A percentile compares a stretch with the other conserved stretches of the same genome.
phyloP scores from a whole-genome alignment of 2,888 invertebrate genomes.

The Poecilus cupreus region DNA sequence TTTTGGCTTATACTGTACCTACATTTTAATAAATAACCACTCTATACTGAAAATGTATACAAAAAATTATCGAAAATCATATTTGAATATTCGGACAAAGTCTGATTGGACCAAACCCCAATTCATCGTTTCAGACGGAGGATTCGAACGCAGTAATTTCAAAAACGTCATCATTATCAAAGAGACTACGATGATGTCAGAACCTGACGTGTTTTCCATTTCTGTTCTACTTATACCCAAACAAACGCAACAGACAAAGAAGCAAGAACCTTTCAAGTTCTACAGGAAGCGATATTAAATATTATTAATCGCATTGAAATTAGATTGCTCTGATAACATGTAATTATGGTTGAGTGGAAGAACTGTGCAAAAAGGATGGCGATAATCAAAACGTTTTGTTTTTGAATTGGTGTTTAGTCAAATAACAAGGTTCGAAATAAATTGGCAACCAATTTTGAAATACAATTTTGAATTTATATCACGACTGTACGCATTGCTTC shows the following conservation, averaged over 20 bases:
- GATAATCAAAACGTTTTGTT: not conserved
- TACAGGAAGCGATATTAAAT: constrained; percentile 30
- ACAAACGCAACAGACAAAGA: not conserved
- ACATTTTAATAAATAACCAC: not conserved
- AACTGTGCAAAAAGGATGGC: not conserved
- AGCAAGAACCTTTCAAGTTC: not conserved
- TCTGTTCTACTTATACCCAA: not conserved
- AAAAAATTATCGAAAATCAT: not conserved
- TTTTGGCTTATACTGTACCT: too few relatives aligned
- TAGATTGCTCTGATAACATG: constrained; percentile 28
- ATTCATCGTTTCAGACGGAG: not conserved
- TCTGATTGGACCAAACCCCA: not conserved
- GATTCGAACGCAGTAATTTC: not conserved
- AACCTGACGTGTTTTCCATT: constrained; percentile 1
- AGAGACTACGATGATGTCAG: not conserved
- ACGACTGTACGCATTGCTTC: not conserved
- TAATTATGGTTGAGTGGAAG: constrained; percentile 3
- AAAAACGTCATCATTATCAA: constrained; percentile 12
- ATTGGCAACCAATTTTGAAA: not conserved
- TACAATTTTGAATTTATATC: not conserved
- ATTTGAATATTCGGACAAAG: not conserved
- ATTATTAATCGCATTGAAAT: constrained; percentile 31
- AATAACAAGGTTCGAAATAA: not conserved
- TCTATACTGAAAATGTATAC: too few relatives aligned
- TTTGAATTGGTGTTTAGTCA: not conserved